Base-by-base conservation (phyloP, 2,797 vertebrate species). In the Gymnocypris eckloni region DNA sequence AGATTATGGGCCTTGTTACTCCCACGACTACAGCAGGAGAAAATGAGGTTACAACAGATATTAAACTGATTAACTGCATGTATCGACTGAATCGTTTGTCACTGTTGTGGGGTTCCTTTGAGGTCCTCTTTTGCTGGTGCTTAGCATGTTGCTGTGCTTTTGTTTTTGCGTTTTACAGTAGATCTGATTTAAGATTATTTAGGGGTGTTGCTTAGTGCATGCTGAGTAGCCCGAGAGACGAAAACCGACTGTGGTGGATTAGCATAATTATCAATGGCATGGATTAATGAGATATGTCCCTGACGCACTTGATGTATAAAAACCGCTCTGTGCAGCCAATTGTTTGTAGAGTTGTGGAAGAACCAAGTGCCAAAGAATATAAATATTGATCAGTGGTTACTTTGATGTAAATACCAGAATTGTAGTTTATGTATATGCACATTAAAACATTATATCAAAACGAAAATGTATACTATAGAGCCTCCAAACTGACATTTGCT, bases 191-290 rank as follows among this genome's bases (percentile, higher is more conserved):
- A 54, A 48, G 64, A 52, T 67, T 76, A 66, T 13, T 78, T 64
- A 5, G 37, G 18, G 28, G 41, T 67, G 56, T 79, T 73, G 45
- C 43, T 82, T 41, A 78, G 75, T 78, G 13, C 39, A 50, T 0
- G 20, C 67, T 28, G 43, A 64, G 54, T 88, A 87, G 81, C 76
- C 81, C 69, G 69, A 81, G 86, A 91, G 89, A 88, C 25, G 69
- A 90, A 86, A 89, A 73, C 67, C 20, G 61, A 52, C 82, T 90
- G 88, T 89, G 88, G 89, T 83, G 91, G 91, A 90, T 92, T 92
- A 92, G 89, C 88, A 92, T 91, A 93, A 93, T 94, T 90, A 90
- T 86, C 89, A 88, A 89, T 92, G 92, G 66, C 91, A 83, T 86
- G 89, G 91, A 92, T 94, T 93, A 94, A 91, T 92, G 88, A 89